Evolutionary conservation across 2,888 invertebrate genomes (phyloP).

Genomic region (Orthosia gracilis): DNA sequence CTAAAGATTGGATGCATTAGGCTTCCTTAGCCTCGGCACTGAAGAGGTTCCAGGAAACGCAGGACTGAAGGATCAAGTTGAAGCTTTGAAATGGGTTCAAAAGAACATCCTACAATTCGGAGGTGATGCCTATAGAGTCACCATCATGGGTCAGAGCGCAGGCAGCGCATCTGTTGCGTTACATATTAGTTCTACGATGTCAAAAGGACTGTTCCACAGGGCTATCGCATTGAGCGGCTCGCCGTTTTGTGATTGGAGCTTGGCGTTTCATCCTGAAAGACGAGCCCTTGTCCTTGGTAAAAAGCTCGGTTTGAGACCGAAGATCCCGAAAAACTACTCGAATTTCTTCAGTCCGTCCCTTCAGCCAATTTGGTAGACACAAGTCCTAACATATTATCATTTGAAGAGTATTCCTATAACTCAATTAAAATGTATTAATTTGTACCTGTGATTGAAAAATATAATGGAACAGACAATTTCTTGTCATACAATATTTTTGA

Average conservation of each 20-base stretch:
- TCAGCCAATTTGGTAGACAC: constrained; percentile 23
- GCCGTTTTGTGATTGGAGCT: constrained; percentile 20
- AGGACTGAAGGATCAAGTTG: constrained; percentile 46
- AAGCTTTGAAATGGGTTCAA: constrained; percentile 40
- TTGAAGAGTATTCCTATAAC: constrained; percentile 25
- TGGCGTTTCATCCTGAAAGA: constrained; percentile 31
- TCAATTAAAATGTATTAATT: constrained; percentile 21
- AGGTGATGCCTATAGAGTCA: constrained; percentile 36
- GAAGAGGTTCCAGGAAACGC: constrained; percentile 42
- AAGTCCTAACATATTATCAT: constrained; percentile 34
- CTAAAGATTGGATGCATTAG: constrained; percentile 45
- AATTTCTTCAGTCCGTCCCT: constrained; percentile 34
- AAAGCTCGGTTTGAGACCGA: constrained; percentile 19
- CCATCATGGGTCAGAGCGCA: constrained; percentile 46
- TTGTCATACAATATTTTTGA: constrained; percentile 17
- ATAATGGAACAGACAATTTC: constrained; percentile 27
- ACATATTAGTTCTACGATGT: constrained; percentile 40
- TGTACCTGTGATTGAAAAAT: constrained; percentile 44
- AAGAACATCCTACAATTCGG: constrained; percentile 39
- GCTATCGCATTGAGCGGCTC: constrained; percentile 38
- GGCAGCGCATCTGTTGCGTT: constrained; percentile 31
- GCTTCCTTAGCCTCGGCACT: constrained; percentile 34
- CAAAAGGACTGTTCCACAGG: constrained; percentile 41
- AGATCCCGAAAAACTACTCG: constrained; percentile 24
- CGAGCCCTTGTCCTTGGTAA: constrained; percentile 30